Percentiles rank a stretch among this genome's conserved stretches.
Evolutionary conservation across 2,888 invertebrate species (phyloP).

Genomic region (Cinara cedri): DNA sequence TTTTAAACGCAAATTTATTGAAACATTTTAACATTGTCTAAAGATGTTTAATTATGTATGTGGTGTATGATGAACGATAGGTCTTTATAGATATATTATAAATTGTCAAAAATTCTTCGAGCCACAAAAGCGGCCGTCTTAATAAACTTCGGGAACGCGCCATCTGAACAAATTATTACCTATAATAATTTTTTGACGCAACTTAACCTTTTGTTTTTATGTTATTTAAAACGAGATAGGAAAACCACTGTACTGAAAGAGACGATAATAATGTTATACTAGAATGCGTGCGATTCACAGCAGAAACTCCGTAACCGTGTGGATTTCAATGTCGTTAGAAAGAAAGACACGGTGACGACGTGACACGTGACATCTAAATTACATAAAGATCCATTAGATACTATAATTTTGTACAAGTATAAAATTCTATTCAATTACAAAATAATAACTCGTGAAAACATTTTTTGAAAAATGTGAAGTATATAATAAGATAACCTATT

Average conservation of each 20-base stretch:
- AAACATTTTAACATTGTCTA: no score
- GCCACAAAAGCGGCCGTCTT: no score
- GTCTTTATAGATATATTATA: no score
- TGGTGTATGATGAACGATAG: no score
- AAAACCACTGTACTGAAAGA: background rate
- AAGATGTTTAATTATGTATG: no score
- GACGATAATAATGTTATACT: background rate
- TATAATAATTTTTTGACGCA: background rate
- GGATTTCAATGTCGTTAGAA: conserved; percentile 1
- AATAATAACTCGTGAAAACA: no score
- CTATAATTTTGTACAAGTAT: background rate
- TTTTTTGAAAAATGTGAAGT: background rate
- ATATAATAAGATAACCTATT: no score
- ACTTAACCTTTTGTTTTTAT: background rate
- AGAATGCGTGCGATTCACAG: background rate
- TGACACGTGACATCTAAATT: conserved; percentile 8
- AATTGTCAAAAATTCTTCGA: no score
- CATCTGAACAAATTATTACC: background rate
- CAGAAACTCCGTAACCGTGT: background rate
- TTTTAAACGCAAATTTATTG: no score
- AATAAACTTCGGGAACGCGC: no score
- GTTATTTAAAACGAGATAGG: background rate
- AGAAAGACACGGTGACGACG: background rate
- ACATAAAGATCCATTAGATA: background rate
- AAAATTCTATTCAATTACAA: background rate